phyloP scores from a whole-genome alignment of 2,797 vertebrate genomes.

The Holocentrus rufus region DNA sequence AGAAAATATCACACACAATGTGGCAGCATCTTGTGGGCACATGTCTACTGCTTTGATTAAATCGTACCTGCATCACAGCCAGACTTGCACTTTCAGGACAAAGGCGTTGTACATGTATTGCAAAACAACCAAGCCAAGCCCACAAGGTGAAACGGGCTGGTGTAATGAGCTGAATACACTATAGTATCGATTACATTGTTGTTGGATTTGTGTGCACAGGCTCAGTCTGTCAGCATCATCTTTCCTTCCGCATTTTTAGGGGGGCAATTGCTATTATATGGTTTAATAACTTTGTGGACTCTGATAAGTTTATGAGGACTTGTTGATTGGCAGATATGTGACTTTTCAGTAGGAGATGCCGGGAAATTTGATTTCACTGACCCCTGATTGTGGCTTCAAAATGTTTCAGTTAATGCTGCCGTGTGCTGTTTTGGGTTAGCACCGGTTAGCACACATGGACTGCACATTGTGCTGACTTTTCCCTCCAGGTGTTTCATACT shows the following conservation, averaged over 20 bases:
- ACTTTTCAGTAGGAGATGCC: neutral
- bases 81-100: neutral
- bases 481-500: conserved; percentile 55
- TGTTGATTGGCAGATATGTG: neutral
- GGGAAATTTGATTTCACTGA: neutral
- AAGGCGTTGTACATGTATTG: neutral
- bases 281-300: neutral
- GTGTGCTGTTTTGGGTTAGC: conserved; percentile 13
- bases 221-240: neutral
- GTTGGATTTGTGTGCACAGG: neutral
- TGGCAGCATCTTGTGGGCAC: conserved; percentile 15
- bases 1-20: neutral
- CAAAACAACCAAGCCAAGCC: neutral
- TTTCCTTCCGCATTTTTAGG: neutral
- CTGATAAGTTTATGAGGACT: neutral
- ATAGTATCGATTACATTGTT: neutral
- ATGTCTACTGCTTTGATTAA: conserved; percentile 23
- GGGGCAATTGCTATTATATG: neutral
- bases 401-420: conserved; percentile 12
- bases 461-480: conserved; percentile 59
- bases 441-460: conserved; percentile 65
- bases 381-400: conserved; percentile 6
- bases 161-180: neutral
- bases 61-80: neutral
- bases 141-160: neutral